Evolutionary conservation across 2,888 invertebrate species (phyloP).

Genomic region (Andrena fulva): DNA sequence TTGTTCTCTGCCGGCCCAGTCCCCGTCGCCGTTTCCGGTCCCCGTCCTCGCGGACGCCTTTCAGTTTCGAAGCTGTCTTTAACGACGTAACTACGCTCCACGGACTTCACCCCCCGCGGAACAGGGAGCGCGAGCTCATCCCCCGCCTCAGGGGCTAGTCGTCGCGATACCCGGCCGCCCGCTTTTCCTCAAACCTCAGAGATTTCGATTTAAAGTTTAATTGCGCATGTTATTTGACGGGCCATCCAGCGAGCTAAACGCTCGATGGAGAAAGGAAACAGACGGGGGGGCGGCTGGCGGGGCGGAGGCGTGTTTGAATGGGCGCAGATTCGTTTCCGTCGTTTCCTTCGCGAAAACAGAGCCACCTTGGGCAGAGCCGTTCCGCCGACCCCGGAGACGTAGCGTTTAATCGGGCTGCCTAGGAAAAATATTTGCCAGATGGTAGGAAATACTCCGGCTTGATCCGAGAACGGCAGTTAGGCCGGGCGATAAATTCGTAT

Average conservation of each 20-base stretch:
- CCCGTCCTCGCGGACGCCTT: constrained; percentile 32
- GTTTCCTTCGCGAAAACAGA: constrained; percentile 32
- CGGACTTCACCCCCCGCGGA: constrained; percentile 25
- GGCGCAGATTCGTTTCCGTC: constrained; percentile 23
- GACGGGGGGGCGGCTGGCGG: background rate
- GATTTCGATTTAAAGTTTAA: constrained; percentile 72
- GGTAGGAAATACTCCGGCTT: constrained; percentile 4
- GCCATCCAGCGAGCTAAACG: constrained; percentile 30
- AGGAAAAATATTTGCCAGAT: constrained; percentile 55
- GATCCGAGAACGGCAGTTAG: constrained; percentile 31
- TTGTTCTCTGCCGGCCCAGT: constrained; percentile 8
- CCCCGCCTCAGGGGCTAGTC: background rate
- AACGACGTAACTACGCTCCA: constrained; percentile 58
- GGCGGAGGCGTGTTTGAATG: constrained; percentile 19
- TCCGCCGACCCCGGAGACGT: background rate
- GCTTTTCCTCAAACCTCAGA: constrained; percentile 36
- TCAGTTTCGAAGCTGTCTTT: constrained; percentile 51
- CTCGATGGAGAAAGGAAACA: constrained; percentile 1
- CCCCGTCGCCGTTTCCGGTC: constrained; percentile 44
- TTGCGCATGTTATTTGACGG: constrained; percentile 67
- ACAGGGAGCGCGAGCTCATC: constrained; percentile 36
- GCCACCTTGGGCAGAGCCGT: background rate
- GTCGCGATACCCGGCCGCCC: background rate
- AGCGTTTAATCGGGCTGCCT: constrained; percentile 44
- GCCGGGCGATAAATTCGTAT: constrained; percentile 34